Evolutionary conservation across 1,140 invertebrate species (phyloP).

Genomic region (Trachymyrmex cornetzi): DNA sequence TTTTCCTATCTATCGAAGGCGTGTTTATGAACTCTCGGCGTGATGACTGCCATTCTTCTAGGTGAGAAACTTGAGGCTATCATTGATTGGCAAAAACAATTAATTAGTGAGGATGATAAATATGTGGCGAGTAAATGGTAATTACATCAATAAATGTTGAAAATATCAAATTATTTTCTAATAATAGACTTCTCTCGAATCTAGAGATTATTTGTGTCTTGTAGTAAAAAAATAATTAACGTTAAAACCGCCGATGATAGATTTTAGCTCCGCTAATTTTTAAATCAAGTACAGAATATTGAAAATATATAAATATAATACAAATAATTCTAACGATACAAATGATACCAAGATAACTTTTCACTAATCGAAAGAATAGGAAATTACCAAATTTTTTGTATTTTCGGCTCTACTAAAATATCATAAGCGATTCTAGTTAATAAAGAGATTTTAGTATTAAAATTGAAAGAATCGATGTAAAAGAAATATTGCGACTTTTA

Average conservation of each 20-base stretch:
- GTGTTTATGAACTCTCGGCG: constrained; percentile 35
- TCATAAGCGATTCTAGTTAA: no score
- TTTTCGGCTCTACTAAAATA: no score
- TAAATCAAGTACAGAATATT: not conserved
- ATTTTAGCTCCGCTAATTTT: no score
- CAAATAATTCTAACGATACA: no score
- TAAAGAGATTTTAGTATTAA: not conserved
- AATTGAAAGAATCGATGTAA: not conserved
- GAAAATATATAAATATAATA: no score
- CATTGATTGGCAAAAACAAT: not conserved
- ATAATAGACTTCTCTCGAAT: not conserved
- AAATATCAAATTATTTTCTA: not conserved
- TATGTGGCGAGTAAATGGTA: not conserved
- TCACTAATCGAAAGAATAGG: no score
- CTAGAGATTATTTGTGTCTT: not conserved
- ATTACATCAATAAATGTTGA: not conserved
- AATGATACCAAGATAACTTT: no score
- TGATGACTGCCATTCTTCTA: constrained; percentile 1
- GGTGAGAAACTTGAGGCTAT: no score
- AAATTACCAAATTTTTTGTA: no score
- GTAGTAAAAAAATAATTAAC: not conserved
- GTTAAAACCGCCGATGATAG: not conserved
- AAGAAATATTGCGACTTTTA: not conserved
- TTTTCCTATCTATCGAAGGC: constrained; percentile 28
- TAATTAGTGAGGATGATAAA: constrained; percentile 8